phyloP scores from a whole-genome alignment of 2,797 vertebrate species.

The Fistularia tabacaria region DNA sequence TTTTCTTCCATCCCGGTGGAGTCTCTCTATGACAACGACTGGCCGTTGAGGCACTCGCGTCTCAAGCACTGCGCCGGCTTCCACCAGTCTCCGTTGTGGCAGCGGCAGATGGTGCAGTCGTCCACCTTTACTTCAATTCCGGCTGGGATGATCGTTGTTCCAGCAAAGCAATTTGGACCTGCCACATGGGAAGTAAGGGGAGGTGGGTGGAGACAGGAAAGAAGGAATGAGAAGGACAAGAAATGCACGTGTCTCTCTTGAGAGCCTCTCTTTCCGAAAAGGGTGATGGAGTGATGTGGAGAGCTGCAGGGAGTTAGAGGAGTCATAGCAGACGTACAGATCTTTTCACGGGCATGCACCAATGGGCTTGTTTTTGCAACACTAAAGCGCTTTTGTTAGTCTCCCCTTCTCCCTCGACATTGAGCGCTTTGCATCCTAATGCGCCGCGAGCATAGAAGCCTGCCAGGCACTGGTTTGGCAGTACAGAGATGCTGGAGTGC shows the following conservation, averaged over 20 bases:
- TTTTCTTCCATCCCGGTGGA: slow-evolving; percentile 47
- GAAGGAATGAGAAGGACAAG: slow-evolving; percentile 53
- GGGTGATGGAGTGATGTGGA: slow-evolving; percentile 59
- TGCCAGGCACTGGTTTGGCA: slow-evolving; percentile 71
- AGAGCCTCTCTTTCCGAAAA: slow-evolving; percentile 57
- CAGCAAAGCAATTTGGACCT: slow-evolving; percentile 99
- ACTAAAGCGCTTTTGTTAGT: slow-evolving; percentile 79
- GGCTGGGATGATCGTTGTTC: slow-evolving; percentile 97
- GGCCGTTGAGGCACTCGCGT: slow-evolving; percentile 96
- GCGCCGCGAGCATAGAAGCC: slow-evolving; percentile 59
- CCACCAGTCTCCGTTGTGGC: slow-evolving; percentile 99
- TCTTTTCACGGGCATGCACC: slow-evolving; percentile 77
- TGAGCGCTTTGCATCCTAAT: slow-evolving; percentile 78
- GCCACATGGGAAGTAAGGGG: slow-evolving; percentile 56
- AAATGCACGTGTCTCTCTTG: slow-evolving; percentile 58
- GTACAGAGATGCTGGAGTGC: slow-evolving; percentile 60
- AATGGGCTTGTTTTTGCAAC: slow-evolving; percentile 79
- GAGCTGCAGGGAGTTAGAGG: slow-evolving; percentile 61
- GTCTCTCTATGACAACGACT: slow-evolving; percentile 83
- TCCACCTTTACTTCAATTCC: slow-evolving; percentile 99
- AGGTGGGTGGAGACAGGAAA: slow-evolving; percentile 35
- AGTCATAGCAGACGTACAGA: slow-evolving; percentile 72
- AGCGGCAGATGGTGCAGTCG: slow-evolving; percentile 99
- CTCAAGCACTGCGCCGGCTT: slow-evolving; percentile 97
- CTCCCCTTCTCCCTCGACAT: slow-evolving; percentile 72